phyloP scores from a whole-genome alignment of 64 coral and sea anemone genomes.

The Pocillopora verrucosa region DNA sequence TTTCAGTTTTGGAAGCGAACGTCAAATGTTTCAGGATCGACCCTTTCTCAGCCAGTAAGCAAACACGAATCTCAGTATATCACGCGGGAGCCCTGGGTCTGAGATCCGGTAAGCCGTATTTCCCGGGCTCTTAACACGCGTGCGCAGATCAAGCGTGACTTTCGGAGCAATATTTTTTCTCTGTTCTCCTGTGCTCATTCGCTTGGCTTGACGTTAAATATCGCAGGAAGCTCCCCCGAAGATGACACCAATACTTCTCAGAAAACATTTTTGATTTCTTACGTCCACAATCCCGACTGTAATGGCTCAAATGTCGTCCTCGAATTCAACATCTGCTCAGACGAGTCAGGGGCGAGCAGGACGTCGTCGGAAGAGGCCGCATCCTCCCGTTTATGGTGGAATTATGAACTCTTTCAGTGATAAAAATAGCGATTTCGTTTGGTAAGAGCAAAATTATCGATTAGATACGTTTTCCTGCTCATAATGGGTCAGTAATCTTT shows the following conservation, averaged over 20 bases:
- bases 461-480: neutral
- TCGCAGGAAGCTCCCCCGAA: neutral
- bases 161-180: neutral
- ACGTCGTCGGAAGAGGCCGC: slow-evolving; percentile 90
- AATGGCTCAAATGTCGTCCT: slow-evolving; percentile 39
- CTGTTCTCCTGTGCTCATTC: neutral
- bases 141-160: neutral
- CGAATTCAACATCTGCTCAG: slow-evolving; percentile 22
- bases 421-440: slow-evolving; percentile 98
- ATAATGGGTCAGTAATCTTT: neutral
- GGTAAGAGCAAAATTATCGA: slow-evolving; percentile 55
- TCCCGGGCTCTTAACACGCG: neutral
- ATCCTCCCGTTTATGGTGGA: slow-evolving; percentile 98
- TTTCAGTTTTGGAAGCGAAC: no score
- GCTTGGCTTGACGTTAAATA: neutral
- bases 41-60: no score
- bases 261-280: neutral
- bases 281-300: neutral
- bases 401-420: slow-evolving; percentile 97
- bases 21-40: no score
- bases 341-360: slow-evolving; percentile 52
- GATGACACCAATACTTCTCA: neutral
- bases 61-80: neutral
- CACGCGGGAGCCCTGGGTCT: neutral
- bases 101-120: neutral